A percentile compares a stretch with the other conserved stretches of the same genome.
These are phyloP conservation scores for Notarius lentiginosus DNA, from an alignment of 2,113 vertebrate genomes.

Conservation along the genomic window DNA sequence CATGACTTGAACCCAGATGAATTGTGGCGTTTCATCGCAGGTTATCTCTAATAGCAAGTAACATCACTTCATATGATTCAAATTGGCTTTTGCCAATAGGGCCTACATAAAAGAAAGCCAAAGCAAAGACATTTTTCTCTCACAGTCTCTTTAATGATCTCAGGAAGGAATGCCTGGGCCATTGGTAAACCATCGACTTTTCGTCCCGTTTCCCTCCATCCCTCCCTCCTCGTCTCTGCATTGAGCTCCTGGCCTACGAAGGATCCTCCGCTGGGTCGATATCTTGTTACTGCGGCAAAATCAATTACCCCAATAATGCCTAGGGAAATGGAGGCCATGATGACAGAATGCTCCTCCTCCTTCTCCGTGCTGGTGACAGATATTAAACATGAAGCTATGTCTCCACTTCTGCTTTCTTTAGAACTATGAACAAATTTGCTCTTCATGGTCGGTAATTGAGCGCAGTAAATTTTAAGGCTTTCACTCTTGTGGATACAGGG, in stretches of 20 bases:
- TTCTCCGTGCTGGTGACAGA: conserved; percentile 66
- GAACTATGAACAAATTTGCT: conserved; percentile 22
- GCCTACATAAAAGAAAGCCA: conserved; percentile 11
- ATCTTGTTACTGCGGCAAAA: conserved; percentile 86
- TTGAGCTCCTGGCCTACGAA: conserved; percentile 65
- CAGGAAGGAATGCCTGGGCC: conserved; percentile 50
- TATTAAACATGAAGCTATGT: conserved; percentile 65
- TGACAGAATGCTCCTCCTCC: conserved; percentile 72
- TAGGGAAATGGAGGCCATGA: conserved; percentile 72
- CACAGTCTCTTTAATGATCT: conserved; percentile 45
- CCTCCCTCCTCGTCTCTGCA: conserved; percentile 59
- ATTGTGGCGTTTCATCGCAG: conserved; percentile 8
- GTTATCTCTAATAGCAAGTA: conserved; percentile 12
- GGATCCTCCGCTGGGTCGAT: conserved; percentile 77
- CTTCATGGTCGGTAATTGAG: conserved; percentile 40
- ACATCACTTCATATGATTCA: conserved; percentile 25
- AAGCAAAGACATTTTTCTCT: conserved; percentile 27
- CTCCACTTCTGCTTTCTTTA: conserved; percentile 44
- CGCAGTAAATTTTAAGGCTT: conserved; percentile 41
- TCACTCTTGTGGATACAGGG: conserved; percentile 37
- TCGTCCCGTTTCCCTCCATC: conserved; percentile 53
- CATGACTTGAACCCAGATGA: conserved; percentile 20
- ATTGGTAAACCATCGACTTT: conserved; percentile 50
- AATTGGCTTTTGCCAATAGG: conserved; percentile 17
- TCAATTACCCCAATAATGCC: conserved; percentile 85